Evolutionary conservation across 2,888 invertebrate species (phyloP), one percentile per base, ranked within the genome.

Genomic region (Apodemia arnacis): DNA sequence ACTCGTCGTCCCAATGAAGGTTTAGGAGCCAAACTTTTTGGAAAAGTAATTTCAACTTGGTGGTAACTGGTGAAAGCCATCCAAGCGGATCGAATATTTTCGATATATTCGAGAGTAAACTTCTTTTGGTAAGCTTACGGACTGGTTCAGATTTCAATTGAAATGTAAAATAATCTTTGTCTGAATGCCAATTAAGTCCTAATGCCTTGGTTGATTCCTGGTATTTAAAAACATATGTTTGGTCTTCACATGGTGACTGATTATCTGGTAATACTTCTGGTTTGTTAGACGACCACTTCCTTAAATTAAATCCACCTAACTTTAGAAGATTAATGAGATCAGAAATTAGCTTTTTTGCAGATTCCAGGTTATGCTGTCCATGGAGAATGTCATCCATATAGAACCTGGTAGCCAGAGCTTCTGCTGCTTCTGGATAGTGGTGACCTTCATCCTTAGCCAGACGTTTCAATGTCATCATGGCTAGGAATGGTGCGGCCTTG

Each of bases 381-480:
- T 34, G 34, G 34, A 34, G 34, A 34, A 34, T 34, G 34, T 34
- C 34, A 34, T 34, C 34, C 34, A 34, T 34, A 34, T 34, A 34
- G 34, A 34, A 34, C 34, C 34, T 34, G 34, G 34, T 34, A 7
- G 34, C 11, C 38, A 38, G 11, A 38, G 54, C 44, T 31, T 80
- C 41, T 7, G 49, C 24, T n/a, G 84, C 80, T 4, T 82, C 24
- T 8, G 87, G 83, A 44, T 87, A 89, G 0, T 77, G 82, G 2
- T 80, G 38, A 1, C 72, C 79, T 77, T 93, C 89, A 78, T 92
- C 91, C 6, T 34, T 44, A 0, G 82, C 89, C 21, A 88, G 24
- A 13, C 84, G 91, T 69, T 83, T 78, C 8, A 93, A 69, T 0
- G 93, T 93, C 89, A 90, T 91, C 89, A 93, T 88, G 10, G 92